These are phyloP conservation scores for Phylloscopus trochiloides DNA, from an alignment of 2,113 vertebrate genomes.

Conservation along the genomic window DNA sequence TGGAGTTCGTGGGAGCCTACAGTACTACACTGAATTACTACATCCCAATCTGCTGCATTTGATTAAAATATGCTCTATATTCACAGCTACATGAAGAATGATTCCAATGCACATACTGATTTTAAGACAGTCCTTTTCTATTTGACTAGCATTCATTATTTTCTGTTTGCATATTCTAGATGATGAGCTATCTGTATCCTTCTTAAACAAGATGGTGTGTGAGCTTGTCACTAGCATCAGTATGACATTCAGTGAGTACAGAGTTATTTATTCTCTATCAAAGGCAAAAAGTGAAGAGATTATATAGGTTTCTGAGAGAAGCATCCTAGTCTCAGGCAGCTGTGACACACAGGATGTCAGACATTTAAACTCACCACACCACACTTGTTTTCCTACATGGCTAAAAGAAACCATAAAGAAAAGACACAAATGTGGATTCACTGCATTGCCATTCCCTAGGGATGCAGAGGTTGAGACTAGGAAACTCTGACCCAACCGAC, in stretches of 20 bases:
- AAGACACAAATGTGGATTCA: not conserved
- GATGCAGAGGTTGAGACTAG: not conserved
- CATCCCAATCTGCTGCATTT: not conserved
- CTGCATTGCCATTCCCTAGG: not conserved
- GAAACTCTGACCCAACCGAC: not conserved
- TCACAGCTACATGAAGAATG: not conserved
- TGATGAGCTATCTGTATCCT: not conserved
- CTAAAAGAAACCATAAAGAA: not conserved
- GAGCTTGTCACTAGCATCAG: not conserved
- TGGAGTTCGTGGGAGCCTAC: not conserved
- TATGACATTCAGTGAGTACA: conserved; percentile 29
- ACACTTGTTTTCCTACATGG: not conserved
- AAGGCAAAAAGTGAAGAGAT: conserved; percentile 61
- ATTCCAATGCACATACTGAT: not conserved
- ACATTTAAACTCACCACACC: not conserved
- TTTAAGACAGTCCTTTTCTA: not conserved
- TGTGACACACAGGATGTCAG: not conserved
- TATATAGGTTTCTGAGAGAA: conserved; percentile 9
- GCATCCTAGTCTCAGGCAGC: not conserved
- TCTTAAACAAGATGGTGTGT: not conserved
- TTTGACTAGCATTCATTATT: not conserved
- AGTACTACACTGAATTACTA: not conserved
- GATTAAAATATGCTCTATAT: not conserved
- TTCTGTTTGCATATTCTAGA: not conserved
- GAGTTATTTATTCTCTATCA: not conserved